phyloP scores from a whole-genome alignment of 1,140 invertebrate species.

The Aphidius gifuensis region DNA sequence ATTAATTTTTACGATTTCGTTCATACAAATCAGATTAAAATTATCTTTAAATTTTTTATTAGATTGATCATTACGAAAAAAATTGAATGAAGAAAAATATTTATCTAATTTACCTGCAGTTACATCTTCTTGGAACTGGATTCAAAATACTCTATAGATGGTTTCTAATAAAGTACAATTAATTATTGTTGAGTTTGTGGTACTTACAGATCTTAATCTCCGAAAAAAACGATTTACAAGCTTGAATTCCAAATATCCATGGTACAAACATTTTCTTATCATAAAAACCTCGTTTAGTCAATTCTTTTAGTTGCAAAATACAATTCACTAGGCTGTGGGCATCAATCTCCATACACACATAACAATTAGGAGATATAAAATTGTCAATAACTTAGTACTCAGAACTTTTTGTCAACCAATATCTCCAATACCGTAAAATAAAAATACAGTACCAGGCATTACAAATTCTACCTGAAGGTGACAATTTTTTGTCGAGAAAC shows the following conservation, averaged over 20 bases:
- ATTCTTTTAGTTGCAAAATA: constrained; percentile 21
- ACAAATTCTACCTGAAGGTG: constrained; percentile 10
- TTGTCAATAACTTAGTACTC: constrained; percentile 22
- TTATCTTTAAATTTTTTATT: no score
- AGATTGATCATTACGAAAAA: no score
- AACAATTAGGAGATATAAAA: constrained; percentile 20
- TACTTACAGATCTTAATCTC: constrained; percentile 14
- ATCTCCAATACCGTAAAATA: constrained; percentile 22
- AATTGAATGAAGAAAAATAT: no score
- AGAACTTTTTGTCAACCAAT: constrained; percentile 9
- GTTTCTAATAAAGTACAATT: constrained; percentile 20
- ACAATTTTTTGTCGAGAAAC: constrained; percentile 11
- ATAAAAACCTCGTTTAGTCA: background rate
- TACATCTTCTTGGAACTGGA: constrained; percentile 20
- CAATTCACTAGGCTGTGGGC: constrained; percentile 16
- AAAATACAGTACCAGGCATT: constrained; percentile 21
- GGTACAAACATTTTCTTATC: constrained; percentile 17
- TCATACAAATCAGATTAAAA: no score
- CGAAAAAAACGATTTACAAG: constrained; percentile 24
- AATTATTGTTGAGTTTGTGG: constrained; percentile 16
- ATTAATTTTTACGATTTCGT: no score
- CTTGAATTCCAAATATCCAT: constrained; percentile 19
- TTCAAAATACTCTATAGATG: constrained; percentile 17
- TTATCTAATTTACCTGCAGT: constrained; percentile 13
- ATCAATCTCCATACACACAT: constrained; percentile 24